A percentile compares a stretch with the other conserved stretches of the same genome.
Evolutionary conservation across 2,888 invertebrate genomes (phyloP).

Genomic region (Chaitophorus viminalis): DNA sequence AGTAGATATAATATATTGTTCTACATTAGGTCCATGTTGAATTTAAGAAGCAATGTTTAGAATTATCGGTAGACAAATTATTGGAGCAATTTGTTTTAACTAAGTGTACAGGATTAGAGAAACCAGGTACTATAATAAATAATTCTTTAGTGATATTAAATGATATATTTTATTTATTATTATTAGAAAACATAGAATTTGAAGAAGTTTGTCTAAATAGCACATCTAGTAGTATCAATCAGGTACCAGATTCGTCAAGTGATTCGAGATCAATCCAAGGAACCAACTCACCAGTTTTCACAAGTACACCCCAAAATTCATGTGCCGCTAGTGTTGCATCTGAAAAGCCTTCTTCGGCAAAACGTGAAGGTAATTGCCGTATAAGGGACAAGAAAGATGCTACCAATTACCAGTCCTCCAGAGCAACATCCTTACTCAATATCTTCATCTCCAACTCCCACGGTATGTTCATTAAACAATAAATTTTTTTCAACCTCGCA

Average conservation of each 20-base stretch:
- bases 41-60: slow-evolving; percentile 89
- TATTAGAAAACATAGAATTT: slow-evolving; percentile 63
- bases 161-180: slow-evolving; percentile 55
- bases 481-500: slow-evolving; percentile 55
- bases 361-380: slow-evolving; percentile 74
- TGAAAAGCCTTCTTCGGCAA: slow-evolving; percentile 68
- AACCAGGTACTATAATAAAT: slow-evolving; percentile 76
- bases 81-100: slow-evolving; percentile 90
- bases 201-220: slow-evolving; percentile 60
- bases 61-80: slow-evolving; percentile 91
- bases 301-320: slow-evolving; percentile 30
- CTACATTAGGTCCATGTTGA: slow-evolving; percentile 83
- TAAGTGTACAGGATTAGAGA: slow-evolving; percentile 93
- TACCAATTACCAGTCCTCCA: slow-evolving; percentile 80
- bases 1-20: slow-evolving; percentile 6
- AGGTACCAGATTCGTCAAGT: slow-evolving; percentile 46
- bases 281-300: slow-evolving; percentile 48
- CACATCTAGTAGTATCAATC: slow-evolving; percentile 41
- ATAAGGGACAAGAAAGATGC: slow-evolving; percentile 66
- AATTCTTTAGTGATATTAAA: slow-evolving; percentile 6
- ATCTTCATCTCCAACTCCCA: slow-evolving; percentile 95
- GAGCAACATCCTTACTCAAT: slow-evolving; percentile 93
- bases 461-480: slow-evolving; percentile 72
- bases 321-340: slow-evolving; percentile 43
- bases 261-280: slow-evolving; percentile 66